A percentile compares a stretch with the other conserved stretches of the same genome.
Evolutionary conservation across 2,797 vertebrate species (phyloP).

Genomic region (Sebastes oblongus): DNA sequence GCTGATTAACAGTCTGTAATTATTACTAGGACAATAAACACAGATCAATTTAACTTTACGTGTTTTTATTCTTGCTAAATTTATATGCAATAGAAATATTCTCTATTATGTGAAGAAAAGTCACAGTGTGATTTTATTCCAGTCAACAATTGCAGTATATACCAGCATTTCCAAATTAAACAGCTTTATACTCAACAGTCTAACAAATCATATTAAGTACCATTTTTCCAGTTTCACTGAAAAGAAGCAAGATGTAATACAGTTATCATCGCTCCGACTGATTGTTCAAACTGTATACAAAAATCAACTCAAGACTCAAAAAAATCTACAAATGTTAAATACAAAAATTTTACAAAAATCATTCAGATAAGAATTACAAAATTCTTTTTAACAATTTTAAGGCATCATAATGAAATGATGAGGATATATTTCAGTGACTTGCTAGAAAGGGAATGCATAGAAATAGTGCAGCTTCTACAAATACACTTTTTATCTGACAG

Average conservation of each 20-base stretch:
- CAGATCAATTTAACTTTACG: neutral
- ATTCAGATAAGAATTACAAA: slow-evolving; percentile 23
- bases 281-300: slow-evolving; percentile 56
- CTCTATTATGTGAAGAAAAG: slow-evolving; percentile 35
- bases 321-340: slow-evolving; percentile 45
- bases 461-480: slow-evolving; percentile 38
- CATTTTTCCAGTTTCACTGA: slow-evolving; percentile 32
- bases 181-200: neutral
- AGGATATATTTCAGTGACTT: slow-evolving; percentile 26
- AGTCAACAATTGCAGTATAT: slow-evolving; percentile 19
- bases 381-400: slow-evolving; percentile 41
- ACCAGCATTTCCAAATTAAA: slow-evolving; percentile 2
- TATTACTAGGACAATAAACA: neutral
- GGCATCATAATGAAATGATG: slow-evolving; percentile 32
- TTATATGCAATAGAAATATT: slow-evolving; percentile 23
- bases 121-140: slow-evolving; percentile 31
- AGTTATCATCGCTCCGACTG: slow-evolving; percentile 2
- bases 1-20: neutral
- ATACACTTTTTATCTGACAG: neutral
- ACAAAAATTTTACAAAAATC: slow-evolving; percentile 49
- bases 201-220: slow-evolving; percentile 31
- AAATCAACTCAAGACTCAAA: slow-evolving; percentile 7
- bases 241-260: slow-evolving; percentile 3
- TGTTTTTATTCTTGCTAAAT: slow-evolving; percentile 47
- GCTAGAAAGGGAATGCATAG: slow-evolving; percentile 64